A percentile compares a stretch with the other conserved stretches of the same genome.
Conservation (phyloP, 2,797 vertebrate species). For the Cryptoblepharus egeriae region DNA sequence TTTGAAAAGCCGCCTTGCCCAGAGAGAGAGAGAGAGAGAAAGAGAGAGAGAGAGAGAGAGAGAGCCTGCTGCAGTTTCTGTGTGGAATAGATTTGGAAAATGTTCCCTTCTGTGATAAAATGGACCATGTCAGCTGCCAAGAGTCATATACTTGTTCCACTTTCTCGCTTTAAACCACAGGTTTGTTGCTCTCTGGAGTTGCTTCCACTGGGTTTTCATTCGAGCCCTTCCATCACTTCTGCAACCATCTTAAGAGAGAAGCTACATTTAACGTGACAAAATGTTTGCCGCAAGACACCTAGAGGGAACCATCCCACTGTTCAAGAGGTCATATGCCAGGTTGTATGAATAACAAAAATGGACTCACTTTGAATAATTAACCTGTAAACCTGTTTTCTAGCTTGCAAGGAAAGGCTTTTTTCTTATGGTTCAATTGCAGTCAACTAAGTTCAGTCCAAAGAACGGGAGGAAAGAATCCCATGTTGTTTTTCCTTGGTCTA, state of each 20-base stretch:
- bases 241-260: conserved; percentile 4
- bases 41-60: too few species aligned
- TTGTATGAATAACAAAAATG: conserved; percentile 21
- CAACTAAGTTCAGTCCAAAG: background rate
- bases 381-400: background rate
- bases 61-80: background rate
- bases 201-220: background rate
- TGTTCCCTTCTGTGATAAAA: background rate
- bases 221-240: background rate
- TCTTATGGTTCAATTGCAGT: background rate
- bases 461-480: background rate
- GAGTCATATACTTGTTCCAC: background rate
- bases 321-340: conserved; percentile 10
- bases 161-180: conserved; percentile 1
- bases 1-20: too few species aligned
- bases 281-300: conserved; percentile 13
- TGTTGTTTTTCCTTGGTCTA: background rate
- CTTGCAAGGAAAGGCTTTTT: background rate
- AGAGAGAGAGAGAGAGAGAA: background rate
- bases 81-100: background rate
- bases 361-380: conserved; percentile 29
- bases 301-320: background rate
- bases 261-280: conserved; percentile 27
- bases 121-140: background rate
- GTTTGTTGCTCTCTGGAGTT: background rate